Evolutionary conservation across 2,888 invertebrate species (phyloP), one percentile per base, ranked within the genome.

Genomic region (Eilema depressum): DNA sequence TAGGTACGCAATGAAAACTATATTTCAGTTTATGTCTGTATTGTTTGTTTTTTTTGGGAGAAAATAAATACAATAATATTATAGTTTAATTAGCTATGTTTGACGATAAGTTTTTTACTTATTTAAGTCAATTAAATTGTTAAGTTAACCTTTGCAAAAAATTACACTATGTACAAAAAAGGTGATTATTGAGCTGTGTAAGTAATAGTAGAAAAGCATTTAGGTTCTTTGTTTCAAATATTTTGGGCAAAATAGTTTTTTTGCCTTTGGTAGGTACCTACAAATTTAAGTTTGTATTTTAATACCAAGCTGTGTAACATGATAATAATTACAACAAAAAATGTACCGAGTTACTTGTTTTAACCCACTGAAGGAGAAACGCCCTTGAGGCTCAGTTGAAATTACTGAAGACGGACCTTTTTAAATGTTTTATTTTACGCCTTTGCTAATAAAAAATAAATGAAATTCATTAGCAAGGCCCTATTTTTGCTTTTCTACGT

Each of bases 341-440:
- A 25, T 47, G 12, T 47, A 62, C 33, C 12, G 25, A 60, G 33
- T 20, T 37, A 33, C n/a, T 66, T 57, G 33, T 37, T 37, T 57
- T 60, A 60, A 23, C 53, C 23, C n/a, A 12, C 47, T 64, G 64
- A 64, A 53, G 28, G 53, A 64, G 64, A 64, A 56, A 64, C 30
- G 53, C 30, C 64, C 53, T 23, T 23, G 14, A 25, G 26, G 41
- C 41, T 63, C 17, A 41, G 63, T 41, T 12, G 41, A 63, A 41
- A 63, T 41, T 41, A 25, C 53, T 47, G 17, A 63, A 63, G 53
- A 28, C 30, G 28, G 47, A 26, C 3, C 30, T 53, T 64, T 30
- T 30, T 8, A 14, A 56, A 64, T 30, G 53, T 53, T 56, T 26
- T 23, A 56, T 30, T 65, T 56, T 56, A n/a, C 53, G 56, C 30